phyloP scores from a whole-genome alignment of 2,797 vertebrate genomes.

The Ammospiza maritima region DNA sequence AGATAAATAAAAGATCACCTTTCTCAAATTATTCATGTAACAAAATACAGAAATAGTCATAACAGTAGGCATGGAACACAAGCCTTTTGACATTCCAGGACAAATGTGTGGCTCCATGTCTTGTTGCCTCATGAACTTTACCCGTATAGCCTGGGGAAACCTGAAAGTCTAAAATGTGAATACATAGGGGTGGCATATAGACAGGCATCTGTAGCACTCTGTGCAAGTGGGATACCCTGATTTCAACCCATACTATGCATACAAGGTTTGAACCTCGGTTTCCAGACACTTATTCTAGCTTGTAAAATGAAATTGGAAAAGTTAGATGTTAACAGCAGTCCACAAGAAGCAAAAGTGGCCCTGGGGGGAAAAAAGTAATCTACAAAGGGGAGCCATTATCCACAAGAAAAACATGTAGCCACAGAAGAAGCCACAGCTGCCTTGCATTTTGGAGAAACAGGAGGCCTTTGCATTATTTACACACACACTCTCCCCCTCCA shows the following conservation, averaged over 20 bases:
- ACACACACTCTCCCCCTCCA: neutral
- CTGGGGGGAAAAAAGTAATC: neutral
- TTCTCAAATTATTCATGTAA: neutral
- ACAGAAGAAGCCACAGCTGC: neutral
- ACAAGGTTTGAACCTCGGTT: neutral
- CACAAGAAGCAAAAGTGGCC: neutral
- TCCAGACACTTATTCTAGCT: neutral
- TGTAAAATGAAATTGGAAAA: neutral
- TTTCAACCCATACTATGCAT: neutral
- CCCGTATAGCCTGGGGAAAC: fast-evolving
- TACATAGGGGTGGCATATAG: fast-evolving
- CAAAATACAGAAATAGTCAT: neutral
- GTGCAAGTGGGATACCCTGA: fast-evolving
- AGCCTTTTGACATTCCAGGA: neutral
- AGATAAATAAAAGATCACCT: neutral
- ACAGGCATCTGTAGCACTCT: neutral
- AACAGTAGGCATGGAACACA: neutral
- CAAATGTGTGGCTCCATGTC: neutral
- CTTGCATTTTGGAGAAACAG: neutral
- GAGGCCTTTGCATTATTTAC: neutral
- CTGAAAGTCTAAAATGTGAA: neutral
- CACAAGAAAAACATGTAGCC: neutral
- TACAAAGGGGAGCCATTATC: neutral
- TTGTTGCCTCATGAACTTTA: neutral
- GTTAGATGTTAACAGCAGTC: neutral